Evolutionary conservation across 2,797 vertebrate genomes (phyloP).

Genomic region (Falco cherrug): DNA sequence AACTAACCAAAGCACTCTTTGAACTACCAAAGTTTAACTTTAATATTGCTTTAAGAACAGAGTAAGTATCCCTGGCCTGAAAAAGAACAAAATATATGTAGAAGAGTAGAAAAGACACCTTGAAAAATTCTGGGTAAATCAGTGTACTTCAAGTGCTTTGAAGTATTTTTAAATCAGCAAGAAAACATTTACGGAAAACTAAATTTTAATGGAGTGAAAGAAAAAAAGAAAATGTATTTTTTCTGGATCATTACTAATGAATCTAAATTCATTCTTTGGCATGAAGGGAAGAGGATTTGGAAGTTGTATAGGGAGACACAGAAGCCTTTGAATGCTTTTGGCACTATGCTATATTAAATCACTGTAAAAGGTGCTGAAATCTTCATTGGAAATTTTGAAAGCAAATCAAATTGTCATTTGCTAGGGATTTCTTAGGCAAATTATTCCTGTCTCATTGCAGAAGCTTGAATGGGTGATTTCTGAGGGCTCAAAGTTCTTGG

Average conservation of each 20-base stretch:
- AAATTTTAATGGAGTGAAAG: not conserved
- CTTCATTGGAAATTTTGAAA: not conserved
- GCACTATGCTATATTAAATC: not conserved
- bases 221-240: not conserved
- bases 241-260: not conserved
- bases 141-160: not conserved
- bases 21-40: not conserved
- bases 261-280: not conserved
- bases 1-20: not conserved
- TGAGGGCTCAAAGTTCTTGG: not conserved
- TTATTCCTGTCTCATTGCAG: not conserved
- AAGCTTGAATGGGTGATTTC: not conserved
- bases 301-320: not conserved
- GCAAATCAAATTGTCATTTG: not conserved
- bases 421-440: not conserved
- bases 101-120: not conserved
- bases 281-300: not conserved
- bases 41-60: not conserved
- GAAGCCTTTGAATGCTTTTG: not conserved
- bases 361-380: not conserved
- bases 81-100: not conserved
- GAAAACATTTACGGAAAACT: not conserved
- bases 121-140: not conserved
- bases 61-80: not conserved
- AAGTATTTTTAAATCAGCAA: not conserved